Evolutionary conservation across 2,888 invertebrate genomes (phyloP).

Genomic region (Athalia rosae): DNA sequence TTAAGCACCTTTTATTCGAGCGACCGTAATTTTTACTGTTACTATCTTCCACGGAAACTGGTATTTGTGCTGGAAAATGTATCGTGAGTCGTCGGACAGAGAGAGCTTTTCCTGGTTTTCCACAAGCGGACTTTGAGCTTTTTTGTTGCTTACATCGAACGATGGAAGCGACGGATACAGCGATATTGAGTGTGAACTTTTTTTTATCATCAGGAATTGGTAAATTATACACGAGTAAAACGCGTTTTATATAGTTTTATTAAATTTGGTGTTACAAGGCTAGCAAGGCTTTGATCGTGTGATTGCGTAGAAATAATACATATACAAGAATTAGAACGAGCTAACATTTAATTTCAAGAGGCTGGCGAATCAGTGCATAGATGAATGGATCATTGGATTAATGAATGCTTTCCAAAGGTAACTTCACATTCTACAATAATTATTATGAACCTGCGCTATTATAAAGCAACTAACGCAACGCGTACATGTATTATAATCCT

Average conservation of each 20-base stretch:
- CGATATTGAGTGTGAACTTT: no score
- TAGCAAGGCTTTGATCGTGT: constrained; percentile 66
- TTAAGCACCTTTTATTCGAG: no score
- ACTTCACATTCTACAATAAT: not conserved
- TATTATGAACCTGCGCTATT: not conserved
- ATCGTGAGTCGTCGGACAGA: no score
- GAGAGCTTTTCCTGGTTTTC: no score
- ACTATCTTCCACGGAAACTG: no score
- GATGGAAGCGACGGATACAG: no score
- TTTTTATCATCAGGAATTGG: not conserved
- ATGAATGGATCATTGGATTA: not conserved
- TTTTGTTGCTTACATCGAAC: not conserved
- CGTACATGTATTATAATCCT: not conserved
- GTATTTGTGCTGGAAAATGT: no score
- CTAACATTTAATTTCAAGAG: constrained; percentile 27
- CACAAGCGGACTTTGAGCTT: not conserved
- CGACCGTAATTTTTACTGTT: no score
- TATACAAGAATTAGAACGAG: constrained; percentile 7
- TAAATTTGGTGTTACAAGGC: constrained; percentile 67
- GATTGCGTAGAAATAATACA: constrained; percentile 55
- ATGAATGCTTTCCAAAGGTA: not conserved
- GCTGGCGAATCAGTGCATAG: constrained; percentile 24
- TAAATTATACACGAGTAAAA: not conserved
- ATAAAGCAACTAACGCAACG: constrained; percentile 9
- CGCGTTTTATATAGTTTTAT: constrained; percentile 60